phyloP scores from a whole-genome alignment of 2,113 vertebrate genomes.

The Mormoops blainvillei region DNA sequence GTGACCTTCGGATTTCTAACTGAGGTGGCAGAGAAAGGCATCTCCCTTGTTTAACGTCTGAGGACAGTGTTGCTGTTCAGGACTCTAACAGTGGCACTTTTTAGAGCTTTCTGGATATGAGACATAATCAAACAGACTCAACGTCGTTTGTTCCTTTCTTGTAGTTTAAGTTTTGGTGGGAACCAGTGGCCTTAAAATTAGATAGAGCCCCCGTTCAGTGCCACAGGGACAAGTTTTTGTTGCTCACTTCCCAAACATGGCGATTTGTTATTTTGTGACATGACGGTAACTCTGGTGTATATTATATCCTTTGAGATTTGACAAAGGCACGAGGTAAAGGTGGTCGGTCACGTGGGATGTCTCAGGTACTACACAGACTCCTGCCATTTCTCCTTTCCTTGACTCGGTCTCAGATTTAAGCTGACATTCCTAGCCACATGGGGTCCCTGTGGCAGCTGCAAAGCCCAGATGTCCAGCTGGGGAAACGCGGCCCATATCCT shows the following conservation, averaged over 20 bases:
- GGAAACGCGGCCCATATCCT: background rate
- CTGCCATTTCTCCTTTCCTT: constrained; percentile 48
- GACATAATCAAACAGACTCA: background rate
- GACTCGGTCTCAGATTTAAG: constrained; percentile 41
- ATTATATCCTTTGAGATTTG: background rate
- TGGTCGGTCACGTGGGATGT: background rate
- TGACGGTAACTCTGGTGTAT: background rate
- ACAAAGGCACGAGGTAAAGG: background rate
- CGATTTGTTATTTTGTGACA: background rate
- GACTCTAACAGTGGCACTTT: background rate
- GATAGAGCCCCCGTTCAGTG: background rate
- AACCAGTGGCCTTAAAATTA: background rate
- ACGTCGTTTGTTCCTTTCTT: background rate
- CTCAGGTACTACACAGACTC: background rate
- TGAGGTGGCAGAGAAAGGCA: background rate
- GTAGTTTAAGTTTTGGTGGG: constrained; percentile 10
- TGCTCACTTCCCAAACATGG: background rate
- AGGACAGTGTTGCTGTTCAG: background rate
- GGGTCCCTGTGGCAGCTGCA: constrained; percentile 48
- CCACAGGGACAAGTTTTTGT: background rate
- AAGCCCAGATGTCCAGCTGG: constrained; percentile 56
- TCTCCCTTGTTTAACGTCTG: background rate
- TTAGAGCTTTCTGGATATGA: background rate
- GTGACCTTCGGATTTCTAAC: background rate
- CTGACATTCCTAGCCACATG: constrained; percentile 47